Base-by-base conservation (phyloP, 2,888 invertebrate genomes). In the Biston stratarius region DNA sequence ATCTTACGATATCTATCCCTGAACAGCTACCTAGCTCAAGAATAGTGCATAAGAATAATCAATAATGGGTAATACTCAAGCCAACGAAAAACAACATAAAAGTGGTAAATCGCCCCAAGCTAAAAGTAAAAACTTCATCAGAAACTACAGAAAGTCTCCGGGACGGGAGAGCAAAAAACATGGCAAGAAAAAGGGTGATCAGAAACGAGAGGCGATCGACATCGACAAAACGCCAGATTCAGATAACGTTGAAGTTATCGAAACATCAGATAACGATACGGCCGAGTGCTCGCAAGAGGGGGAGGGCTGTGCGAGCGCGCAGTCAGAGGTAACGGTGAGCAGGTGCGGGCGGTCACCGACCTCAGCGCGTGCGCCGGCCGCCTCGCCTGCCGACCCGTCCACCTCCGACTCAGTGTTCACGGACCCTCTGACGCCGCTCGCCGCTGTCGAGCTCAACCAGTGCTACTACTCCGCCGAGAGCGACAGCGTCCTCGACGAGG, bases 331-430 rank as follows among this genome's bases (percentile, higher is more conserved):
- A 92, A 90, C 90, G 90, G 92, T 86, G 86, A 84, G 86, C 90
- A 90, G 90, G 88, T 89, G 91, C 88, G 84, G 79, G 83, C 90
- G 90, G 90, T 89, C 94, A 89, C 83, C 92, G 94, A 94, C 92
- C 94, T 89, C 87, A 83, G 88, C 84, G 83, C 83, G 80, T 76
- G 78, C 84, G 72, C 82, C 75, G 80, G 79, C 80, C 75, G 81
- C 79, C 78, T 88, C 89, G 75, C 94, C 94, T 76, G 95, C 93
- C 81, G 94, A 92, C 82, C 95, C 94, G 73, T 96, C 96, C 77
- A 96, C 95, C 80, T 96, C 96, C 73, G 96, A 96, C 87, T 96
- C 97, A 83, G 95, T 96, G 86, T 97, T 97, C 92, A 96, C 96
- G 77, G 97, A 97, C 87, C 96, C 96, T 76, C 92, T 95, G 76